Base-by-base conservation (phyloP, 1,140 invertebrate genomes). In the Scaptodrosophila lebanonensis region DNA sequence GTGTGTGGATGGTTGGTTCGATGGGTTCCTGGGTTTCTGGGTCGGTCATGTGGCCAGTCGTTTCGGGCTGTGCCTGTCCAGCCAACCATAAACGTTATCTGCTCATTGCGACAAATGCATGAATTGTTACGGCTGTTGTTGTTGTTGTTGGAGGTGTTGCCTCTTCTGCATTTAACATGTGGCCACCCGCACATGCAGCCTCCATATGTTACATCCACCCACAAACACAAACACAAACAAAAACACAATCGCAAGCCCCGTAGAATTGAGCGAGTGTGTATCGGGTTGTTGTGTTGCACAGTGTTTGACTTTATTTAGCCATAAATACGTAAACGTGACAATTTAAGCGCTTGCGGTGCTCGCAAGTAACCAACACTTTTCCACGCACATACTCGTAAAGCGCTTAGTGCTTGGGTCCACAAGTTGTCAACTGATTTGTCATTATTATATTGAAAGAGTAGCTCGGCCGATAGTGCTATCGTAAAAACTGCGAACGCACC, bases 1-100 rank as follows among this genome's bases (percentile, higher is more conserved):
- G 11, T 30, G 27, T 35, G 27, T 29, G 17, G 20, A 16, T 9
- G 16, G 16, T 16, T 62, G 39, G 8, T 13, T 63, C 45, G n/a
- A 8, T 42, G 8, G 5, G 25, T 42, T 5, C 35, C 45, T 30
- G 44, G 47, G 18, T 43, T 15, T 17, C 13, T 39, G 36, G 16
- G 16, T 48, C 17, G 32, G 40, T 43, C n/a, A n/a, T 48, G 33
- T 15, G 36, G 35, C 17, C n/a, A 22, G 42, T 32, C 39, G 57
- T n/a, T n/a, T n/a, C n/a, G n/a, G n/a, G n/a, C n/a, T n/a, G n/a
- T n/a, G 48, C 44, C 27, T 52, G 65, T 52, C 67, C 73, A 82
- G 69, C 59, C 61, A 66, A 70, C 60, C 75, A 79, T 79, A 75
- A 79, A 75, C 62, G 69, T 82, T 79, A 79, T 79, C 73, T 53